These are phyloP conservation scores for Rallus limicola DNA, from an alignment of 2,113 vertebrate genomes.

Conservation along the genomic window DNA sequence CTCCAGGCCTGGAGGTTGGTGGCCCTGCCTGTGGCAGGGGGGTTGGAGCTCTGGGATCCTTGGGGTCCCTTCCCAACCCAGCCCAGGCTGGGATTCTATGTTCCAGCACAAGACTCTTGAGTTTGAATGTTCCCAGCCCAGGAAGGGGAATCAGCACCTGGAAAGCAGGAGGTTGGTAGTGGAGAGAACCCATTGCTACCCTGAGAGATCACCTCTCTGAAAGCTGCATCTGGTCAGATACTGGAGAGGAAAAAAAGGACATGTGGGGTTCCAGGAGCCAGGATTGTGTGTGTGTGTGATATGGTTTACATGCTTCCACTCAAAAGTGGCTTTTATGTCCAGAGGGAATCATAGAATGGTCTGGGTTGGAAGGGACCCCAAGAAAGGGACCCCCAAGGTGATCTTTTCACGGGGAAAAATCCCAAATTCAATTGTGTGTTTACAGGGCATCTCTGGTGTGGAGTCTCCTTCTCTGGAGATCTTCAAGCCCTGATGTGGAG, in stretches of 20 bases:
- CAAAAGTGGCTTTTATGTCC: neutral
- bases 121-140: neutral
- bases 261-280: neutral
- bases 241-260: neutral
- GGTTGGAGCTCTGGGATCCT: too few relatives aligned
- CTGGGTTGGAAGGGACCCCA: too few relatives aligned
- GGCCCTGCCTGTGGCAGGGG: too few relatives aligned
- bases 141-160: neutral
- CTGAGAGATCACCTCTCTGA: neutral
- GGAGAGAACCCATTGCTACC: neutral
- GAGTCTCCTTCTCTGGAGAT: too few relatives aligned
- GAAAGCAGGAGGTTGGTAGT: neutral
- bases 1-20: too few relatives aligned
- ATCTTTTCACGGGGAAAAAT: neutral
- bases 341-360: neutral
- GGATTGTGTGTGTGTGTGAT: neutral
- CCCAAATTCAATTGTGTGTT: neutral
- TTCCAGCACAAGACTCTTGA: neutral
- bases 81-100: too few relatives aligned
- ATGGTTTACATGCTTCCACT: fast-evolving
- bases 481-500: too few relatives aligned
- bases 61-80: too few relatives aligned
- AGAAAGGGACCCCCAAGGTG: neutral
- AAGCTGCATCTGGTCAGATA: neutral
- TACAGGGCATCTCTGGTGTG: too few relatives aligned